Base-by-base conservation (phyloP, 2,797 vertebrate genomes). In the Etheostoma perlongum region DNA sequence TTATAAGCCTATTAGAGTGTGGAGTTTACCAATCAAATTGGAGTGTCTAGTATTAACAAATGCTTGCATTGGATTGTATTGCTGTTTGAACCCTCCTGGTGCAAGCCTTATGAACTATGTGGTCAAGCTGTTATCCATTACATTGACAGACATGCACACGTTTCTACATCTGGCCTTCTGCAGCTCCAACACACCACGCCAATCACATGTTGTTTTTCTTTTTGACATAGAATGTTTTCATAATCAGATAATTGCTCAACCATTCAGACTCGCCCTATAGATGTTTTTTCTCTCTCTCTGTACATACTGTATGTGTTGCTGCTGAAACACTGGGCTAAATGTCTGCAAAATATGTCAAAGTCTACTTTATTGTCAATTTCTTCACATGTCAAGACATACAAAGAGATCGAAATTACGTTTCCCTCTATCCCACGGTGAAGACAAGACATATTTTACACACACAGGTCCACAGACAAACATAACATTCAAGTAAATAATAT, bases 1-100 rank as follows among this genome's bases (percentile, higher is more conserved):
- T 95, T 93, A 94, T 94, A 92, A 93, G 93, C 92, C 91, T 76
- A 94, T 94, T 94, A 94, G 87, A 89, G 84, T 89, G 91, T 88
- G 86, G 91, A 93, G 92, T 92, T 91, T 84, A 90, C 91, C 92
- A 93, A 94, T 93, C 93, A 94, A 92, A 92, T 81, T 76, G 78
- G 72, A 89, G 89, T 78, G 85, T 87, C 87, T 93, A 84, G 86
- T 74, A 72, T 89, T 92, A 91, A 93, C 93, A 89, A 93, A 93
- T 79, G 89, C 89, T 79, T 72, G 85, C 79, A 47, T 69, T 81
- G 84, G 82, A 78, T 92, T 94, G 92, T 94, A 92, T 88, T 88
- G 90, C 81, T 52, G 80, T 87, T 88, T 68, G 67, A 87, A 85
- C 81, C 76, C 85, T 89, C 74, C 83, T 82, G 88, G 88, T 90